Evolutionary conservation across 1,140 invertebrate genomes (phyloP), one percentile per base, ranked within the genome.

Genomic region (Liolophura sinensis): DNA sequence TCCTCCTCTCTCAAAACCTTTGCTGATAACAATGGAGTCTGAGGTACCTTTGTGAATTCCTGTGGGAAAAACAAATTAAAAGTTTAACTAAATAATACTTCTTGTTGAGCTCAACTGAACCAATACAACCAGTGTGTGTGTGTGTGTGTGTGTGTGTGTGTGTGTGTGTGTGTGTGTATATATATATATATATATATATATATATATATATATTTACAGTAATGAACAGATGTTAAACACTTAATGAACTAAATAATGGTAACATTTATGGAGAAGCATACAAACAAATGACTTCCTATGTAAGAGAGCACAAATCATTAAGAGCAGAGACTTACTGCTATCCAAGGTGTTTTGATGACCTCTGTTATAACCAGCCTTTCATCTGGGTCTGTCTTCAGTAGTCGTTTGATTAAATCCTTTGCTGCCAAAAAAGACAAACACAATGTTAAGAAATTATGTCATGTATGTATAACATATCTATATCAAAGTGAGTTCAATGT

Each of bases 371-470:
- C 92, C 14, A 96, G 85, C 72, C 97, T 87, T 77, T 96, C 90
- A 9, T 90, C 90, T 12, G 97, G 95, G 83, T 98, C 93, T 16
- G 97, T 96, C 70, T 92, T 93, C 1, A 99, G 86, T 90, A 99
- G 93, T 47, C 92, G 92, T 75, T 90, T 89, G 68, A 99, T 99
- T 50, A 99, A 87, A 82, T 96, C 93, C 85, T 98, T 98, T 0
- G 97, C 88, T 88, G 73, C 25, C 83, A 82, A 67, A 67, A 68
- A 46, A 60, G 27, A 24, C 49, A 67, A 70, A 54, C 11, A 6
- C 11, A 15, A 4, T 7, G 51, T 24, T 3, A 40, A 40, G 31
- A 40, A n/a, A n/a, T n/a, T n/a, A n/a, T n/a, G n/a, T n/a, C n/a
- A n/a, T n/a, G n/a, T n/a, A n/a, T n/a, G n/a, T n/a, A n/a, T n/a